phyloP scores from a whole-genome alignment of 2,797 vertebrate species.

The Enteromius anoplus region DNA sequence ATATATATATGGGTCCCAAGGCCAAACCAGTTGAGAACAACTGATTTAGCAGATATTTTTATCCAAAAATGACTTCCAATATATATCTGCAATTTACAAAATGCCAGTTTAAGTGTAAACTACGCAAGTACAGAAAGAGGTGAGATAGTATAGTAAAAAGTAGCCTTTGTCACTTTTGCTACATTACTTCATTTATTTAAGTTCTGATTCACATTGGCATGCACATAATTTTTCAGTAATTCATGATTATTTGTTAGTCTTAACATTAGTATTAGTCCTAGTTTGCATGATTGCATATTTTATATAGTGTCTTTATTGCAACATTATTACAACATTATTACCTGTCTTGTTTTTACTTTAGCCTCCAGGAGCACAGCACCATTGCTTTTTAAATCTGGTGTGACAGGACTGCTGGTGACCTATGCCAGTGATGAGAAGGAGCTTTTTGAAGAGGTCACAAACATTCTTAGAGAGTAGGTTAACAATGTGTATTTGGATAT shows the following conservation, averaged over 20 bases:
- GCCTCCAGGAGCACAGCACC: conserved; percentile 83
- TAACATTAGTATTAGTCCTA: not conserved
- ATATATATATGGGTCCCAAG: too few relatives aligned
- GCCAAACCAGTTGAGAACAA: too few relatives aligned
- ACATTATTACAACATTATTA: not conserved
- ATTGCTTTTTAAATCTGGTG: conserved; percentile 91
- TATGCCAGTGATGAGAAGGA: conserved; percentile 89
- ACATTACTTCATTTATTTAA: not conserved
- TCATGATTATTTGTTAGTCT: not conserved
- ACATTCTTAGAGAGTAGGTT: conserved; percentile 86
- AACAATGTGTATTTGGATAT: not conserved
- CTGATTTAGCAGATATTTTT: too few relatives aligned
- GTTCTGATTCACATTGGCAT: not conserved
- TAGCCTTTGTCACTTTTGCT: not conserved
- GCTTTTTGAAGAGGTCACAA: conserved; percentile 90
- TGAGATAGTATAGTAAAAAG: too few relatives aligned
- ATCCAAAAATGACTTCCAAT: too few relatives aligned
- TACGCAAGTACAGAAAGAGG: too few relatives aligned
- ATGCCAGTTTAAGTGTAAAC: too few relatives aligned
- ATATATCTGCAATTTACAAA: too few relatives aligned
- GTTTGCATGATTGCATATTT: conserved; percentile 7
- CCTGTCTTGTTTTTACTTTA: conserved; percentile 57
- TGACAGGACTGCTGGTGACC: conserved; percentile 89
- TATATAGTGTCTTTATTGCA: conserved; percentile 13
- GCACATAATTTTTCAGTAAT: not conserved